Conservation (phyloP, 2,888 invertebrate genomes). For the Polymixis flavicincta region DNA sequence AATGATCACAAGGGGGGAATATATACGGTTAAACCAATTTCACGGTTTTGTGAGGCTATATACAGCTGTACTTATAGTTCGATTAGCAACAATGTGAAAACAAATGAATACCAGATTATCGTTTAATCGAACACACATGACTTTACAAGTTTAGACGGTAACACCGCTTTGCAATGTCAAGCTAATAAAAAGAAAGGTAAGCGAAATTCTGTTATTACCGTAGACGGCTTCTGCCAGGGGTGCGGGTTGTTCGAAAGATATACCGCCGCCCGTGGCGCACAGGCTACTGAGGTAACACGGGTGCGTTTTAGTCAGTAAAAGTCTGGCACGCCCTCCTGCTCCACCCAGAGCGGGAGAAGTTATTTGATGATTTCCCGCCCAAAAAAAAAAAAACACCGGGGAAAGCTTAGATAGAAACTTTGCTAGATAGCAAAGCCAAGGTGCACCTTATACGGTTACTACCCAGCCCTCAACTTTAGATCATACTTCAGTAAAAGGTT, state of each 20-base stretch:
- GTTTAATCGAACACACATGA: not conserved
- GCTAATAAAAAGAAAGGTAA: not conserved
- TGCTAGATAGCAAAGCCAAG: not conserved
- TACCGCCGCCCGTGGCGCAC: no score
- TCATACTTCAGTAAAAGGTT: not conserved
- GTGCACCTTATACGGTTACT: not conserved
- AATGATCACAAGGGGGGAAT: not conserved
- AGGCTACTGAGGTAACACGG: no score
- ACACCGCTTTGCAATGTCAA: not conserved
- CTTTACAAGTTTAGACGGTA: slow-evolving; percentile 1
- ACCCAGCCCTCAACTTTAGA: not conserved
- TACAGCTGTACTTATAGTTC: not conserved
- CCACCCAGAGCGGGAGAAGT: no score
- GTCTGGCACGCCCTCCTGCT: no score
- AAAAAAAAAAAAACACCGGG: no score
- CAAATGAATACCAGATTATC: not conserved
- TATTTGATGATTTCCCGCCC: no score
- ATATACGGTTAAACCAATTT: not conserved
- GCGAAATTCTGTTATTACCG: not conserved
- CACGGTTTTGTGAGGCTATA: not conserved
- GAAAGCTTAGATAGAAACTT: no score
- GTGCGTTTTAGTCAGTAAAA: no score
- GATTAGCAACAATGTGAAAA: slow-evolving; percentile 9
- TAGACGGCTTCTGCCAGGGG: no score
- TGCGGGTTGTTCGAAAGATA: no score